phyloP scores from a whole-genome alignment of 2,888 invertebrate genomes.

The Sarcophaga carnaria region DNA sequence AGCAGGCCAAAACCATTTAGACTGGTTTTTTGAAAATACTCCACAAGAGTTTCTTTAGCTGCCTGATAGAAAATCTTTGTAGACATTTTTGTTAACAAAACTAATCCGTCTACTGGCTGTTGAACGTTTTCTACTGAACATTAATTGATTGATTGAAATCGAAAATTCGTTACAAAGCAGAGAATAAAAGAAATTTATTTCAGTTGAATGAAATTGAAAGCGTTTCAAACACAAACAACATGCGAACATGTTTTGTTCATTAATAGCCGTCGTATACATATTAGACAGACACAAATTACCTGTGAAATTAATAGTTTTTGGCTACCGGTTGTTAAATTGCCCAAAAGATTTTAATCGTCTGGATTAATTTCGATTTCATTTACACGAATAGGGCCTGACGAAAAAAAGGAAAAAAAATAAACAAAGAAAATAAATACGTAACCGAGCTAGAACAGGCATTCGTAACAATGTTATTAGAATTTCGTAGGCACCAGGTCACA shows the following conservation, averaged over 20 bases:
- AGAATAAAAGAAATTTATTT: neutral
- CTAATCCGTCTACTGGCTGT: neutral
- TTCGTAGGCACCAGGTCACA: too few species aligned
- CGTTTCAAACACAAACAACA: neutral
- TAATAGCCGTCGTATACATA: too few species aligned
- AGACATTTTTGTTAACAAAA: conserved; percentile 21
- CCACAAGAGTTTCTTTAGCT: conserved; percentile 73
- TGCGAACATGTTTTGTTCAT: neutral
- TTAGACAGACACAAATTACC: neutral
- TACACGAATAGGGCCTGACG: conserved; percentile 16
- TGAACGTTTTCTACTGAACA: neutral
- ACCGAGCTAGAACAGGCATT: too few species aligned
- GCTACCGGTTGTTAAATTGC: neutral
- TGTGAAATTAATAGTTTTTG: neutral
- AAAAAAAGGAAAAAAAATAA: neutral
- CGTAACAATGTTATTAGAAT: too few species aligned
- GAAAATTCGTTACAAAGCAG: neutral
- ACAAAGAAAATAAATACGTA: neutral
- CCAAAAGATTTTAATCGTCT: conserved; percentile 4
- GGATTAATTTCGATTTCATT: conserved; percentile 19
- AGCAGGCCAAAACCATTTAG: conserved; percentile 78
- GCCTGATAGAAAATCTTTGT: conserved; percentile 68
- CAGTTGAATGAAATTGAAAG: neutral
- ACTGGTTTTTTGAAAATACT: conserved; percentile 78
- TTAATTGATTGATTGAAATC: too few species aligned